These are phyloP conservation scores for Cryptoprocta ferox DNA, from an alignment of 2,797 vertebrate genomes.

Conservation along the genomic window DNA sequence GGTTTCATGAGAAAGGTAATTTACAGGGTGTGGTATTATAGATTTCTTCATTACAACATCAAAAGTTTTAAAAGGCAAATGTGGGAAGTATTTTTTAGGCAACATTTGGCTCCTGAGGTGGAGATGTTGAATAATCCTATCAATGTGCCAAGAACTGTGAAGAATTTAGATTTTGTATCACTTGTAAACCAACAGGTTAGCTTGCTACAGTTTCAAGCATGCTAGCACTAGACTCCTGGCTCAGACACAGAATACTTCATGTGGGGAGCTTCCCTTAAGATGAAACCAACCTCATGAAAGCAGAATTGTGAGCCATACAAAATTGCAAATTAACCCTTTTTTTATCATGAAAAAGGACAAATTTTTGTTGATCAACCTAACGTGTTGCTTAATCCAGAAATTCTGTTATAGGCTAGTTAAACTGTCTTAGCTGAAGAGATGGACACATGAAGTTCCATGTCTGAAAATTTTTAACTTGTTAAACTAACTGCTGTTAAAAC, in stretches of 20 bases:
- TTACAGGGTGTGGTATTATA: background rate
- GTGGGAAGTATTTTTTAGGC: background rate
- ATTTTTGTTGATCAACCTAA: background rate
- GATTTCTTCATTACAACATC: background rate
- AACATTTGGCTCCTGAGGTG: background rate
- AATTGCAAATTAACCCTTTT: background rate
- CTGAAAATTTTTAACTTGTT: background rate
- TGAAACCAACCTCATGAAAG: background rate
- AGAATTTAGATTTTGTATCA: background rate
- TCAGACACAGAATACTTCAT: background rate
- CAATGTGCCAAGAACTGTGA: background rate
- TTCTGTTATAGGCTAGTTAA: background rate
- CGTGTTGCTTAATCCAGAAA: background rate
- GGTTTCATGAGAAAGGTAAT: background rate
- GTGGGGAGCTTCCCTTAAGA: background rate
- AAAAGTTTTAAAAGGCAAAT: background rate
- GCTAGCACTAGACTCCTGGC: background rate
- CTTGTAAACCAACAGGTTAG: background rate
- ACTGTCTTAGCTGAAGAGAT: background rate
- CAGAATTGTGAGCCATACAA: background rate
- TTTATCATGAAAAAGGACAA: background rate
- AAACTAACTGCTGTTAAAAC: background rate
- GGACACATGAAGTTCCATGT: background rate
- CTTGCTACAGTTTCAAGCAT: background rate
- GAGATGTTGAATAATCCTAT: background rate